Evolutionary conservation across 1,140 invertebrate genomes (phyloP), one percentile per base, ranked within the genome.

Genomic region (Dufourea novaeangliae): DNA sequence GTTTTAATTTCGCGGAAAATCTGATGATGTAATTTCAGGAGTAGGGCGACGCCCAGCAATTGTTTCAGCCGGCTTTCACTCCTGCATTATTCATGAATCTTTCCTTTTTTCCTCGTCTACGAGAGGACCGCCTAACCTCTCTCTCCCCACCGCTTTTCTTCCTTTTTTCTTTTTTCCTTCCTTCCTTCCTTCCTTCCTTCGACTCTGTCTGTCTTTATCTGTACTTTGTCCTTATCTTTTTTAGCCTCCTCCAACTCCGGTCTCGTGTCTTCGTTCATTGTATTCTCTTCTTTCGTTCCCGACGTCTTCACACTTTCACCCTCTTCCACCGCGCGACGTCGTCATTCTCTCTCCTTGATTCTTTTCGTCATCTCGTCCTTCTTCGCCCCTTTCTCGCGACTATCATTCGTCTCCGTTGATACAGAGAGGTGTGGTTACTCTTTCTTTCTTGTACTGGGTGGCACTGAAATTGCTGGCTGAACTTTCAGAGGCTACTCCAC

Each of bases 1-100:
- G 78, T 86, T 86, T 86, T 86, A 83, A 86, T 86, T 83, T 86
- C 78, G 84, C 59, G 84, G 84, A 86, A 86, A 86, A 86, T 86
- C 84, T 83, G 84, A 85, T 74, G 84, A 86, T 86, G 84, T 86
- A 86, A 85, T 86, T 86, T 86, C 77, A 86, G 41, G 80, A 86
- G 67, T 86, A 86, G 70, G 76, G 78, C 85, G 81, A 83, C 84
- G 80, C 81, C 73, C 78, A 79, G 84, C 85, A 83, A 85, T 86
- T 86, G 85, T 85, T 86, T 86, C 85, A 85, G 68, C 83, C 79
- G 85, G 84, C 72, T 86, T 86, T 86, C 81, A 68, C 84, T 78
- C 64, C 46, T 85, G 69, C 84, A 86, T 86, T 86, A 86, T 86
- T 86, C 85, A 86, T 86, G 85, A 86, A 67, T 81, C 78, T 62